Evolutionary conservation across 2,113 vertebrate species (phyloP).

Genomic region (Hemiscyllium ocellatum): DNA sequence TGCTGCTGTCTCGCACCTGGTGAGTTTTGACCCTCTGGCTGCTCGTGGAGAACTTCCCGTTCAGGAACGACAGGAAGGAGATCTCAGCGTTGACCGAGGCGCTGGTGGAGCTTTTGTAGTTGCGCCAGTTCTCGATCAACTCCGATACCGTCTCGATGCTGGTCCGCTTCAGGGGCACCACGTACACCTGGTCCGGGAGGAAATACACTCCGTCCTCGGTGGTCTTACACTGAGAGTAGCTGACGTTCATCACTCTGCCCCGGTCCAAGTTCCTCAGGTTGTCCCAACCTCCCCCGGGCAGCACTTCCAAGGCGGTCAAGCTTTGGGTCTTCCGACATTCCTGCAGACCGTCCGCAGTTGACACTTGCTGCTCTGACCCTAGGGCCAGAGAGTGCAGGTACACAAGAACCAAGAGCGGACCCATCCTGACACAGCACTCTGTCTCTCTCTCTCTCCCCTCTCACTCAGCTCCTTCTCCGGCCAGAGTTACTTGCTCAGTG

Average conservation of each 20-base stretch:
- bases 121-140: constrained; percentile 73
- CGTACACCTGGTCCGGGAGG: constrained; percentile 77
- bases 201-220: constrained; percentile 77
- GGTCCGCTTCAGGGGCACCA: constrained; percentile 72
- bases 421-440: neutral
- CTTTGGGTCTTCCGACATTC: constrained; percentile 56
- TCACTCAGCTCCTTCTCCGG: neutral
- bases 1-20: constrained; percentile 66
- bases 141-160: constrained; percentile 75
- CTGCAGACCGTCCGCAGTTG: neutral
- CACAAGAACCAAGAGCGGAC: neutral
- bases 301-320: constrained; percentile 66
- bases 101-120: constrained; percentile 70
- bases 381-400: neutral
- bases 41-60: constrained; percentile 71
- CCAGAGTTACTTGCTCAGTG: neutral
- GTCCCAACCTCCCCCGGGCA: constrained; percentile 87
- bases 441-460: neutral
- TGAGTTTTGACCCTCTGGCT: constrained; percentile 72
- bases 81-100: constrained; percentile 66
- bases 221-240: constrained; percentile 71
- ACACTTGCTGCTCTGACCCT: neutral
- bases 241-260: constrained; percentile 73
- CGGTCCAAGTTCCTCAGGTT: constrained; percentile 81
- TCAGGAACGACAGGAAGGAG: constrained; percentile 61